Percentiles rank a stretch among this genome's conserved stretches.
Evolutionary conservation across 2,888 invertebrate genomes (phyloP).

Genomic region (Drosophila peninsularis): DNA sequence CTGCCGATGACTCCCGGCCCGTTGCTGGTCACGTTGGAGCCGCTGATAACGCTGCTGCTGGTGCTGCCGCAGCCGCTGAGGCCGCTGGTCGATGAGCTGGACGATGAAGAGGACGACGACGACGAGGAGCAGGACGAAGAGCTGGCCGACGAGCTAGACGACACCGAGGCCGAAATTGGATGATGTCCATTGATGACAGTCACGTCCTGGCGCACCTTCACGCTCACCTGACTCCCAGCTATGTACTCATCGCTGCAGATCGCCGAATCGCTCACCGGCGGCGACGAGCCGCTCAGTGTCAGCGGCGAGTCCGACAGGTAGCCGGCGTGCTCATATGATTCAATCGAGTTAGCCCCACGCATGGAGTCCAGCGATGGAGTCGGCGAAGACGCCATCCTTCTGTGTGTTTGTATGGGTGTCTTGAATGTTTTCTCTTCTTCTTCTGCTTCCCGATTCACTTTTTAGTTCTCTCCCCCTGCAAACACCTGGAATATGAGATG

Average conservation of each 20-base stretch:
- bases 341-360: slow-evolving; percentile 93
- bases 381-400: slow-evolving; percentile 93
- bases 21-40: slow-evolving; percentile 67
- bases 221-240: slow-evolving; percentile 61
- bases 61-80: slow-evolving; percentile 87
- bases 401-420: slow-evolving; percentile 15
- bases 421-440: background rate
- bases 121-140: slow-evolving; percentile 80
- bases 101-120: slow-evolving; percentile 71
- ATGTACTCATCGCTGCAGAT: slow-evolving; percentile 89
- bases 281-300: slow-evolving; percentile 94
- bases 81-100: slow-evolving; percentile 84
- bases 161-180: slow-evolving; percentile 82
- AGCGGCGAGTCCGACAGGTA: slow-evolving; percentile 91
- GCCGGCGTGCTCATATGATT: slow-evolving; percentile 93
- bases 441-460: background rate
- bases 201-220: slow-evolving; percentile 75
- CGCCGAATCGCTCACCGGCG: slow-evolving; percentile 93
- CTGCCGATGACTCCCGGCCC: slow-evolving; percentile 86
- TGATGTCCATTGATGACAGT: slow-evolving; percentile 82
- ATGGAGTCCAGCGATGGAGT: slow-evolving; percentile 97
- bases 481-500: slow-evolving; percentile 4
- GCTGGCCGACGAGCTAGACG: slow-evolving; percentile 81
- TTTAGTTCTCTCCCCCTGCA: background rate
- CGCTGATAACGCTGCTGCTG: slow-evolving; percentile 84